Percentiles rank a stretch among this genome's conserved stretches.
Conservation (phyloP, 2,113 vertebrate species). For the Diphyllodes magnificus region DNA sequence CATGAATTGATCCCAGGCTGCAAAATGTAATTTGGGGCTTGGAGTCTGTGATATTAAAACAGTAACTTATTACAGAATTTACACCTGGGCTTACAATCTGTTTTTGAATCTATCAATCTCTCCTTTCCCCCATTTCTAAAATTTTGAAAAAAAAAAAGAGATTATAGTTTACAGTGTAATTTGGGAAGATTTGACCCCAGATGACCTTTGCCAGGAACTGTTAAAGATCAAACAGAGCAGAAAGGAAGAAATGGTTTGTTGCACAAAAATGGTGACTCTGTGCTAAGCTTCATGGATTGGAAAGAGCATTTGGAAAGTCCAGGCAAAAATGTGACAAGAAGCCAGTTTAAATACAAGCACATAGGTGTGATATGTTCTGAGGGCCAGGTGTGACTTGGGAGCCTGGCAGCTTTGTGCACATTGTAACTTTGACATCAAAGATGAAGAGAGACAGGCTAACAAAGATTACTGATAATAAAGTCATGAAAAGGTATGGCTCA, state of each 20-base stretch:
- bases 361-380: conserved; percentile 63
- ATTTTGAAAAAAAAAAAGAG: not conserved
- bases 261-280: conserved; percentile 21
- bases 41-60: not conserved
- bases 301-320: conserved; percentile 32
- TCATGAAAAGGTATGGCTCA: conserved; percentile 47
- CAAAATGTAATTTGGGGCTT: not conserved
- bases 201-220: not conserved
- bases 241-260: conserved; percentile 21
- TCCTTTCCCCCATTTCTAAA: not conserved
- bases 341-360: conserved; percentile 52
- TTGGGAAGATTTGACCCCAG: not conserved
- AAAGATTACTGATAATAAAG: conserved; percentile 41
- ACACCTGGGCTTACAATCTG: not conserved
- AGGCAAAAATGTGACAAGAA: conserved; percentile 60
- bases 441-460: conserved; percentile 59
- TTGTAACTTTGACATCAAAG: conserved; percentile 23
- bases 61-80: not conserved
- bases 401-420: conserved; percentile 51
- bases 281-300: conserved; percentile 17
- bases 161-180: not conserved
- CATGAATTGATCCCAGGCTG: not conserved
- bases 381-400: conserved; percentile 64
- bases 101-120: not conserved
- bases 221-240: not conserved